Base-by-base conservation (phyloP, 1,140 invertebrate genomes). In the Oncopodura yosiiana region DNA sequence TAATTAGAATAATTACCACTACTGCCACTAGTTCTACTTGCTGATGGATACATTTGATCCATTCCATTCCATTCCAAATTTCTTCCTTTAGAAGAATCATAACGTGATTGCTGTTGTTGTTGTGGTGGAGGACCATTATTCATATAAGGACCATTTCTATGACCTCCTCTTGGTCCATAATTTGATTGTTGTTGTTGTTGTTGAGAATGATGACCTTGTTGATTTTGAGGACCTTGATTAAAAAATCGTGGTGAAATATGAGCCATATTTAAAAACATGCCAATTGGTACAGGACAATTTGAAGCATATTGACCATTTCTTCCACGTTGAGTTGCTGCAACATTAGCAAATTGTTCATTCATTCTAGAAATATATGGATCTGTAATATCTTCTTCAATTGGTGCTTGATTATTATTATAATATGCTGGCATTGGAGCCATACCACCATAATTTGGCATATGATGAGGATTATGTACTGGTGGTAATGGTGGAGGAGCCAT, bases 241-340 rank as follows among this genome's bases (percentile, higher is more conserved):
- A 86, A 87, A 69, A 89, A 91, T 4, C 86, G 69, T 2, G 86
- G 86, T n/a, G 86, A 86, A 30, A 91, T 80, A 53, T 87, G 86
- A 8, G 84, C 79, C 86, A 90, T 88, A 65, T 89, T 89, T 81
- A 93, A 87, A 63, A 94, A 92, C 86, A 93, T 91, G 19, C 89
- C 89, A n/a, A 92, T 81, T 0, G 90, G 88, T 3, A 95, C 89
- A 0, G 91, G 89, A 41, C 56, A 51, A 38, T 58, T 58, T 14
- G 36, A 46, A 12, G 32, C 39, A 23, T 46, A 54, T 8, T 48
- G 37, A 16, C 30, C 26, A 8, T 24, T 21, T 24, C 48, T 34
- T 5, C 45, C 36, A n/a, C n/a, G n/a, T n/a, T n/a, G n/a, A n/a
- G n/a, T n/a, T n/a, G n/a, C n/a, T 34, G 8, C 8, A n/a, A 39